Percentiles rank a stretch among this genome's conserved stretches.
Conservation (phyloP, 2,113 vertebrate genomes). For the Budorcas taxicolor region DNA sequence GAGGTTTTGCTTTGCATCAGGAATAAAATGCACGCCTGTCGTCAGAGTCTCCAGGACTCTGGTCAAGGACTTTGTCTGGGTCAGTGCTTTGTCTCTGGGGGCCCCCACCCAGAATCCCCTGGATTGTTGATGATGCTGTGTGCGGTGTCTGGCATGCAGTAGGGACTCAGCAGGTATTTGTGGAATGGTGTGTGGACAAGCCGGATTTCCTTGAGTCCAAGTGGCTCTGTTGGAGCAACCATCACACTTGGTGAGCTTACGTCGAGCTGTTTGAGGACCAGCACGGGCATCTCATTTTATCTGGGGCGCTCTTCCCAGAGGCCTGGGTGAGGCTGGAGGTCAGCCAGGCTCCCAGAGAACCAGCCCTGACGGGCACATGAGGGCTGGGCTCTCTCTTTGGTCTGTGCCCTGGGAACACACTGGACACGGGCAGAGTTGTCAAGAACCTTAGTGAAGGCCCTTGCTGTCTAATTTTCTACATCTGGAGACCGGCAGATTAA, state of each 20-base stretch:
- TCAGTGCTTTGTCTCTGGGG: background rate
- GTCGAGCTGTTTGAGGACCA: background rate
- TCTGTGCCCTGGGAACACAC: background rate
- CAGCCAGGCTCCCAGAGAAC: background rate
- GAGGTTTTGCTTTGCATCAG: background rate
- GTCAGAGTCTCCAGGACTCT: background rate
- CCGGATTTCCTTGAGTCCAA: background rate
- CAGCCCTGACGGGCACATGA: rapidly evolving
- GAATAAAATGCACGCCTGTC: background rate
- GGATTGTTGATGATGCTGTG: background rate
- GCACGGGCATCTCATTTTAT: background rate
- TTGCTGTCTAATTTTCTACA: too few species aligned
- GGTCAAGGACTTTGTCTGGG: background rate
- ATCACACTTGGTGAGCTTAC: background rate
- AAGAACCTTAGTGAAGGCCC: background rate
- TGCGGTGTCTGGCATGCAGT: background rate
- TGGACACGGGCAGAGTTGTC: rapidly evolving
- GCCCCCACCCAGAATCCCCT: background rate
- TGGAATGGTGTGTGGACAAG: rapidly evolving
- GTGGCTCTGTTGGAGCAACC: background rate
- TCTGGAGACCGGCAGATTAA: background rate
- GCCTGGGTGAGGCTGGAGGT: background rate
- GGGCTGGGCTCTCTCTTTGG: background rate
- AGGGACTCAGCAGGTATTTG: background rate
- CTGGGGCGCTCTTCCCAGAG: background rate